These are phyloP conservation scores for Eremobia ochroleuca DNA, from an alignment of 2,888 invertebrate species.

Conservation along the genomic window DNA sequence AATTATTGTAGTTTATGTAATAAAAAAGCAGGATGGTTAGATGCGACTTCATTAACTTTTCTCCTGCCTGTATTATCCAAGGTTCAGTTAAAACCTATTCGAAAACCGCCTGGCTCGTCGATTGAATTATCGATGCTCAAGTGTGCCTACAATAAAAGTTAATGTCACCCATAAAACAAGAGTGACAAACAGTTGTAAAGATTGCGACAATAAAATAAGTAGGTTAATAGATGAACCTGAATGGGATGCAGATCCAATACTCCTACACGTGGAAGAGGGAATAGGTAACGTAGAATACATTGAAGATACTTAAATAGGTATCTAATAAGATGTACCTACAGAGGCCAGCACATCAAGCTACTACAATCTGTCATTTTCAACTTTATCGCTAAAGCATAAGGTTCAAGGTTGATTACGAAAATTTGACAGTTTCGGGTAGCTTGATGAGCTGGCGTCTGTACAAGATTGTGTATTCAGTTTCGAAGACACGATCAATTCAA, in stretches of 20 bases:
- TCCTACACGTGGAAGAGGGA: not conserved
- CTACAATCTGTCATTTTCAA: too few species aligned
- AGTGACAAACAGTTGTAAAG: slow-evolving; percentile 54
- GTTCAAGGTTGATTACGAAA: too few species aligned
- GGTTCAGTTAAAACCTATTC: not conserved
- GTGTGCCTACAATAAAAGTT: slow-evolving; percentile 44
- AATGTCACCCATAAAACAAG: slow-evolving; percentile 41
- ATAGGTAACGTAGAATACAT: not conserved
- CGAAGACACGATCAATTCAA: not conserved
- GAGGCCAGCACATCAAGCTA: too few species aligned
- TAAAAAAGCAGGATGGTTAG: not conserved
- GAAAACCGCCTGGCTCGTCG: slow-evolving; percentile 5
- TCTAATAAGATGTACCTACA: not conserved
- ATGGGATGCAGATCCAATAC: slow-evolving; percentile 19
- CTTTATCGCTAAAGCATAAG: too few species aligned
- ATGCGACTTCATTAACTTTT: too few species aligned
- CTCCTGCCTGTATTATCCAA: not conserved
- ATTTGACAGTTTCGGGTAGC: too few species aligned
- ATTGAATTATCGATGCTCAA: slow-evolving; percentile 22
- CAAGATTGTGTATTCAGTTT: not conserved
- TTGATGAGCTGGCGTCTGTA: too few species aligned
- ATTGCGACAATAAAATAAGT: slow-evolving; percentile 50
- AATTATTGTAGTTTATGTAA: too few species aligned
- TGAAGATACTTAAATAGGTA: not conserved
- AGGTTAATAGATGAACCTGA: slow-evolving; percentile 62